Evolutionary conservation across 2,888 invertebrate species (phyloP), one percentile per base, ranked within the genome.

Genomic region (Drosophila fulvimacula): DNA sequence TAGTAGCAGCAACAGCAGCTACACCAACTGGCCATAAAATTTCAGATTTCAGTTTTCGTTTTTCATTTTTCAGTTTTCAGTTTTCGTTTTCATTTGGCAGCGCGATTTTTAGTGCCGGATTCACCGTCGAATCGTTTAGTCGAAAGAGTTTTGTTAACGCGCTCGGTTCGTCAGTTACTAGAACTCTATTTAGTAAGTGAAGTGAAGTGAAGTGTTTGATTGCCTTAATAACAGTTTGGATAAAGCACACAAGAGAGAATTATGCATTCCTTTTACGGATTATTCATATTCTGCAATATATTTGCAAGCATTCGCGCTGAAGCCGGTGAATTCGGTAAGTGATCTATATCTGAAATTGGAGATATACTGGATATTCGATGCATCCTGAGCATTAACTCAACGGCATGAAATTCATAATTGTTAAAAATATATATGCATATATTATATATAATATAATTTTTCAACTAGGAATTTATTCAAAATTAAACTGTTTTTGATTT

Each of bases 241-340:
- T 21, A 21, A 39, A 36, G 30, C 41, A 58, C 11, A 32, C 46
- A 62, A 79, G 60, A 74, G 69, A 10, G 27, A 49, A 69, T 41
- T 64, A 85, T 87, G 79, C 44, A 24, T 69, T 61, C 62, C 7
- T 44, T 64, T 1, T 66, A 62, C 53, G 70, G 62, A 60, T 36
- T 74, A 66, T 69, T 84, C 60, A 55, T 76, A 64, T 57, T 71
- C 53, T 61, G 56, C 71, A 65, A 74, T 72, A 53, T 82, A 68
- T 73, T 81, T 73, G 63, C 77, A 66, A 51, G 57, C 63, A 49
- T 69, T 36, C 76, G 55, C 49, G 11, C 69, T 61, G 91, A 91
- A 75, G 65, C 49, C 19, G 91, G 90, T 1, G 77, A 82, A 60
- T 91, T 91, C 63, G 91, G 91, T 91, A 88, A 73, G 27, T 30